phyloP scores from a whole-genome alignment of 1,140 invertebrate species.

The Nasonia longicornis region DNA sequence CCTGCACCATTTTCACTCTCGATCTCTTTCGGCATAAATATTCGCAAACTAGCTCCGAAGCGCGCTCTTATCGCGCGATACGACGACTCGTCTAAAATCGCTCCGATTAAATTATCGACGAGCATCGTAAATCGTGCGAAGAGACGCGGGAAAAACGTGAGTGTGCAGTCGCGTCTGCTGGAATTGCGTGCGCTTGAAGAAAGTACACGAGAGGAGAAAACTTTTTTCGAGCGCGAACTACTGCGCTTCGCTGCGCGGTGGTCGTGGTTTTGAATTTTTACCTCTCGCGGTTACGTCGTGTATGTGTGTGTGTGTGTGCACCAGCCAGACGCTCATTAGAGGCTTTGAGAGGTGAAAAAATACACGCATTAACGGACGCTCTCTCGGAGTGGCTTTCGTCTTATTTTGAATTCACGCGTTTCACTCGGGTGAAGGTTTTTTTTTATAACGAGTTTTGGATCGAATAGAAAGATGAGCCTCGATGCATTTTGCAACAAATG shows the following conservation, averaged over 20 bases:
- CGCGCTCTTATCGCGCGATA: background rate
- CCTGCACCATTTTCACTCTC: no score
- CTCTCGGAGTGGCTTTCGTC: background rate
- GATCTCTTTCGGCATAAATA: background rate
- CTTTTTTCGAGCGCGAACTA: constrained; percentile 14
- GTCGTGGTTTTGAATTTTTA: constrained; percentile 10
- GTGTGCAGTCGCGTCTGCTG: no score
- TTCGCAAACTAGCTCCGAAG: background rate
- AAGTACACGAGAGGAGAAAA: constrained; percentile 1
- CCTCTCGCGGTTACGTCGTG: background rate
- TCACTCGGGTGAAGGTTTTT: no score
- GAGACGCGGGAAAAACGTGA: no score
- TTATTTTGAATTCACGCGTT: background rate
- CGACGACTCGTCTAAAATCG: background rate
- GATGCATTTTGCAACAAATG: no score
- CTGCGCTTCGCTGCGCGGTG: background rate
- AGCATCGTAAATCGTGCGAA: background rate
- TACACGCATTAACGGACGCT: background rate
- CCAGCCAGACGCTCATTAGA: constrained; percentile 3
- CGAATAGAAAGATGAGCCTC: no score
- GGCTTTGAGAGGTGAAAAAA: constrained; percentile 3
- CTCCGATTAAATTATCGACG: background rate
- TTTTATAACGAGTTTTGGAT: no score
- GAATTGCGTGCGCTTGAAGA: background rate
- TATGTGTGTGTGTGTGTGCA: background rate